Evolutionary conservation across 2,113 vertebrate genomes (phyloP), one percentile per base, ranked within the genome.

Genomic region (Chlamydotis undulata): DNA sequence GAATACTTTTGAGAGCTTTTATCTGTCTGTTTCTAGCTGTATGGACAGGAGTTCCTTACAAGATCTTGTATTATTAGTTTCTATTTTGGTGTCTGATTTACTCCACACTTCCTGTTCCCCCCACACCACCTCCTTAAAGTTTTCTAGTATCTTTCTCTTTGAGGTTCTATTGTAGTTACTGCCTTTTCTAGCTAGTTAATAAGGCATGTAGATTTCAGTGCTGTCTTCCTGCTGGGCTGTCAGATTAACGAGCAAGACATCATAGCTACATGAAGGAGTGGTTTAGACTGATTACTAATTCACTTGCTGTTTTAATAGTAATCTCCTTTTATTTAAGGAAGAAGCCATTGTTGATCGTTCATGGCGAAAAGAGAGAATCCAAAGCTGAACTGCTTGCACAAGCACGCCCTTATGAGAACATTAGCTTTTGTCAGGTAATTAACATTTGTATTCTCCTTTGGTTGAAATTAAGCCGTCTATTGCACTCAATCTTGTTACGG

Each of bases 331-430:
- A 28, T 87, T 96, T 90, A 91, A 99, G 99, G 96, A 98, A 98
- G 93, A 98, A 98, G 61, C 99, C 99, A 0, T 81, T 99, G 86
- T 93, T 99, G 89, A 98, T 99, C 6, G 98, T 99, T 88, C 99
- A 99, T 2, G 99, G 99, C 0, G 99, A 99, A 92, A 99, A 99
- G 90, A 98, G 99, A 74, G 99, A 99, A 96, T 99, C 99, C 39
- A 99, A 99, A 93, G 99, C 99, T 52, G 97, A 97, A 23, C 97
- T 99, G 29, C 80, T 99, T 1, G 98, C 99, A 18, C 97, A 99
- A 94, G 99, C 99, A 10, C 97, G 98, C 50, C 98, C 98, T 23
- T 99, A 99, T 37, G 97, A 98, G 59, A 98, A 99, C 74, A 79
- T 99, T 39, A 97, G 97, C 56, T 98, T 99, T 86, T 99, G 99